A percentile compares a stretch with the other conserved stretches of the same genome.
Evolutionary conservation across 1,140 invertebrate species (phyloP).

Genomic region (Pseudomyrmex sp.): DNA sequence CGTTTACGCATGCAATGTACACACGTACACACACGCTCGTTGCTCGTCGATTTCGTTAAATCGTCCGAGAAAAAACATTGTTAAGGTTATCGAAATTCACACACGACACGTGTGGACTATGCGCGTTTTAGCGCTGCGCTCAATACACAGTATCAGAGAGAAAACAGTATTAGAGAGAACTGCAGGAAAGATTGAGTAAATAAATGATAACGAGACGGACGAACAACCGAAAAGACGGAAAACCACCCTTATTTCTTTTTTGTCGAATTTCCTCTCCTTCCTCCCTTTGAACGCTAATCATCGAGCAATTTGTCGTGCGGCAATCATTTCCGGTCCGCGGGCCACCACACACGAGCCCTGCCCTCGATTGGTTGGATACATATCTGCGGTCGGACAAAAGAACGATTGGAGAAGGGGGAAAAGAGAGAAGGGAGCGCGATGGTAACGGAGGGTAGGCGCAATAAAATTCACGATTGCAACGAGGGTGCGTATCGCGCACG

Average conservation of each 20-base stretch:
- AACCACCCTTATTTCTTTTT: conserved; percentile 25
- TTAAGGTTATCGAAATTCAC: conserved; percentile 69
- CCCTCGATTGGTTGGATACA: conserved; percentile 62
- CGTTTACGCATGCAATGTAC: conserved; percentile 33
- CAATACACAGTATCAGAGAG: conserved; percentile 38
- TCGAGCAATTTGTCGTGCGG: conserved; percentile 77
- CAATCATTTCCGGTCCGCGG: conserved; percentile 69
- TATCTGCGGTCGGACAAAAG: conserved; percentile 67
- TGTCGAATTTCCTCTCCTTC: conserved; percentile 19
- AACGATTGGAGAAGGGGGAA: conserved; percentile 41
- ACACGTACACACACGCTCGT: conserved; percentile 51
- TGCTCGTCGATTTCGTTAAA: conserved; percentile 71
- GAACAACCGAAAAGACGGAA: background rate
- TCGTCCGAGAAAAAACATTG: conserved; percentile 71
- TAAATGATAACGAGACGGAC: conserved; percentile 62
- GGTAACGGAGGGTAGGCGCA: conserved; percentile 46
- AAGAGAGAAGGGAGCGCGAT: background rate
- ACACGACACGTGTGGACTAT: conserved; percentile 28
- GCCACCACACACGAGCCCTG: conserved; percentile 51
- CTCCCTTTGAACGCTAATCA: conserved; percentile 68
- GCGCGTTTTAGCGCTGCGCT: conserved; percentile 53
- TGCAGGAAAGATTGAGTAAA: conserved; percentile 23
- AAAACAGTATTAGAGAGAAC: background rate
- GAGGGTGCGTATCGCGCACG: conserved; percentile 9
- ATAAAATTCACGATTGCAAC: conserved; percentile 70